phyloP scores from a whole-genome alignment of 2,888 invertebrate species.

The Drosophila incognita region DNA sequence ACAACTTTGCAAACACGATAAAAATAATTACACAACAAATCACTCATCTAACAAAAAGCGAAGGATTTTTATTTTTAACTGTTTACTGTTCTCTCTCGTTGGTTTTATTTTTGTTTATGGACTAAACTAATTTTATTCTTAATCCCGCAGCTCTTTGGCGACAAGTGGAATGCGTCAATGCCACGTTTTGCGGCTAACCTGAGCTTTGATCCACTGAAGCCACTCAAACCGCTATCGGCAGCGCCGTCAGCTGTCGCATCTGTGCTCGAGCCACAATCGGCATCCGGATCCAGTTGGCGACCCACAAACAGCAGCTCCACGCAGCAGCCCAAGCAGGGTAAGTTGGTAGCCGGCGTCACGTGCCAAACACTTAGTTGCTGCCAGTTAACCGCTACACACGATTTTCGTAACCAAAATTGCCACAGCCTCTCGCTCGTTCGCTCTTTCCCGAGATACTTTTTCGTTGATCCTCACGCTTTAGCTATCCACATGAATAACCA shows the following conservation, averaged over 20 bases:
- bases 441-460: conserved; percentile 34
- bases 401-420: conserved; percentile 69
- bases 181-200: conserved; percentile 95
- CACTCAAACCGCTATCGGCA: conserved; percentile 87
- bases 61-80: not conserved
- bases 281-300: conserved; percentile 32
- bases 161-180: conserved; percentile 92
- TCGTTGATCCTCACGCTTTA: conserved; percentile 56
- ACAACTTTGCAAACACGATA: not conserved
- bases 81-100: not conserved
- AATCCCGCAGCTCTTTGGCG: conserved; percentile 89
- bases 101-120: not conserved
- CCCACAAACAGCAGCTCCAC: conserved; percentile 12
- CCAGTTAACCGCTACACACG: conserved; percentile 75
- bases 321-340: conserved; percentile 43
- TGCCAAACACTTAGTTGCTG: conserved; percentile 44
- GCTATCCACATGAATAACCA: conserved; percentile 47
- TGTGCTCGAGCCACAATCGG: conserved; percentile 24
- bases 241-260: conserved; percentile 13
- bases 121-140: not conserved
- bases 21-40: not conserved
- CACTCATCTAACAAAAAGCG: no score
- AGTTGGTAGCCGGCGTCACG: conserved; percentile 14
- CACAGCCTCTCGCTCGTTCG: conserved; percentile 61
- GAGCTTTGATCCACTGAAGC: conserved; percentile 91